phyloP scores from a whole-genome alignment of 2,888 invertebrate species.

The Bugulina stolonifera region DNA sequence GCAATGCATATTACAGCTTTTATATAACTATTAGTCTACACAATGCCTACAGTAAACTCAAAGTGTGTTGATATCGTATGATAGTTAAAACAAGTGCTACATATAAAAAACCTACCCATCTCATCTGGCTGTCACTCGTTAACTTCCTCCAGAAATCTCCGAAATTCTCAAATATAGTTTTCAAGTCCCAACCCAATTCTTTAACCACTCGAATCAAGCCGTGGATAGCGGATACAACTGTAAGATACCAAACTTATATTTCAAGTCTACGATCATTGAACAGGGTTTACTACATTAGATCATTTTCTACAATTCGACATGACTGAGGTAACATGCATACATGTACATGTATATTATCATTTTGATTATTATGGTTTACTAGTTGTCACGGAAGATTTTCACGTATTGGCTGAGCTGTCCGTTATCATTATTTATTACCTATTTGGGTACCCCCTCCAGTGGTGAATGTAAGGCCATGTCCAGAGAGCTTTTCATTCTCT shows the following conservation, averaged over 20 bases:
- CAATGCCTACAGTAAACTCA: not conserved
- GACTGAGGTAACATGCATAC: too few relatives aligned
- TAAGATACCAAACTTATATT: not conserved
- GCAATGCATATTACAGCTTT: too few relatives aligned
- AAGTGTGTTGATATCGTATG: not conserved
- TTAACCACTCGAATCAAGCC: conserved; percentile 64
- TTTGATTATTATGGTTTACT: too few relatives aligned
- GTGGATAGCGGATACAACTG: conserved; percentile 69
- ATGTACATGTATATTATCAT: too few relatives aligned
- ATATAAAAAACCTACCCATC: conserved; percentile 66
- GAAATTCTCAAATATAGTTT: conserved; percentile 72
- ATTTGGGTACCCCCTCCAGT: conserved; percentile 82
- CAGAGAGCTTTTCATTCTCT: conserved; percentile 56
- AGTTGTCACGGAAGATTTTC: too few relatives aligned
- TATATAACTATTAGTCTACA: not conserved
- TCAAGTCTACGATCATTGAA: too few relatives aligned
- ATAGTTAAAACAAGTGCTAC: not conserved
- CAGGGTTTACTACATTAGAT: too few relatives aligned
- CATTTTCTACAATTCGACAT: too few relatives aligned
- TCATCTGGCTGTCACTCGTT: conserved; percentile 78
- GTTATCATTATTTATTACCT: too few relatives aligned
- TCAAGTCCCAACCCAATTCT: conserved; percentile 60
- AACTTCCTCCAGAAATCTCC: conserved; percentile 72
- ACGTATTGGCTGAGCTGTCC: too few relatives aligned
- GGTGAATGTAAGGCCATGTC: conserved; percentile 81